Base-by-base conservation (phyloP, 2,888 invertebrate species). In the Siphonodentalium dalli region DNA sequence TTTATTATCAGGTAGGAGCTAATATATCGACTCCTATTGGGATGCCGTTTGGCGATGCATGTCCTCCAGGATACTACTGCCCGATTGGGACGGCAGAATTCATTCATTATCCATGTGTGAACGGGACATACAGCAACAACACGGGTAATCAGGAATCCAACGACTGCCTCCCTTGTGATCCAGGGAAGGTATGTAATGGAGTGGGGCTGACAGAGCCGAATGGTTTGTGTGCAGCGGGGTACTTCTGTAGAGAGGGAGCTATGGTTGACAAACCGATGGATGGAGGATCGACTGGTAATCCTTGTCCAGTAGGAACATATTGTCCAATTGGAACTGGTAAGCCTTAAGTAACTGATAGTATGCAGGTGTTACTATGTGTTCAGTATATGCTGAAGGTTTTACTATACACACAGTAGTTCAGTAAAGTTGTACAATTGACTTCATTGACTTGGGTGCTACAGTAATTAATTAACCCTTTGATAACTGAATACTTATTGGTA, bases 21-120 rank as follows among this genome's bases (percentile, higher is more conserved):
- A 63, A 64, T 42, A 68, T 60, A 2, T 55, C 69, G 31, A 61
- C 58, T 6, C 71, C 71, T 1, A 46, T 71, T 13, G 59, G 47
- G 8, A 49, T 65, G 59, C 35, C 62, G 0, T 66, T 66, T 45
- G 78, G 74, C 8, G 72, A 71, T 40, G 55, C 73, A 5, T 79
- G 79, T 54, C 78, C 77, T 5, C 66, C 69, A 2, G 78, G 79
- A 0, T 75, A 74, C 54, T 79, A 67, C 59, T 79, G 79, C 52
- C 72, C 71, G 0, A 63, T 65, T 27, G 75, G 69, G 9, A 78
- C 78, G 3, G 55, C 62, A 6, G 59, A 68, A n/a, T 78, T 66
- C 48, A 49, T 43, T 4, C 58, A 67, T 33, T 63, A 54, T 9
- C 77, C 77, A 5, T 79, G 79, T 47, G 66, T 68, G 8, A 75